These are phyloP conservation scores for Sebastes fasciatus DNA, from an alignment of 2,113 vertebrate genomes.

Conservation along the genomic window DNA sequence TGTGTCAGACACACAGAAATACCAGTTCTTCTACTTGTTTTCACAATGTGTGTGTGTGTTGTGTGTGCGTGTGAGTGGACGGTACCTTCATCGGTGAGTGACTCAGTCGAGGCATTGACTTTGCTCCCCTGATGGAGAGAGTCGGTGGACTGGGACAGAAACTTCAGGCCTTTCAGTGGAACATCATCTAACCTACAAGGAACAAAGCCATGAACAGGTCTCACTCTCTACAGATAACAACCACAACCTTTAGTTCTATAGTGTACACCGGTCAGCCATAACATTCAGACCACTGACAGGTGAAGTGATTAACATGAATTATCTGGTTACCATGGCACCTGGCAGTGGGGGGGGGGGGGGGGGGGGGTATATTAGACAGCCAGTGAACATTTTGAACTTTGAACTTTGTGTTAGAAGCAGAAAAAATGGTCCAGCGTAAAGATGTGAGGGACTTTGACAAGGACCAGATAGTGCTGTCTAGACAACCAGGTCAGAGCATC, in stretches of 20 bases:
- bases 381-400: too few species aligned
- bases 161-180: slow-evolving; percentile 86
- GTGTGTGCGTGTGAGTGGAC: background rate
- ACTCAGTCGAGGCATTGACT: slow-evolving; percentile 93
- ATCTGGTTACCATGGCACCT: too few species aligned
- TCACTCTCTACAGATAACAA: background rate
- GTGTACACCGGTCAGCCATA: background rate
- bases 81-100: slow-evolving; percentile 93
- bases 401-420: too few species aligned
- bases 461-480: too few species aligned
- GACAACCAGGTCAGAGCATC: too few species aligned
- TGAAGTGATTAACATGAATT: too few species aligned
- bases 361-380: too few species aligned
- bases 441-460: too few species aligned
- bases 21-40: background rate
- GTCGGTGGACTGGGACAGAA: slow-evolving; percentile 93
- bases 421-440: too few species aligned
- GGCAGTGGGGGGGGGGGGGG: too few species aligned
- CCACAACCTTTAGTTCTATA: background rate
- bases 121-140: slow-evolving; percentile 91
- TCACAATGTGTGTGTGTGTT: background rate
- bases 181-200: slow-evolving; percentile 87
- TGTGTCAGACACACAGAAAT: background rate
- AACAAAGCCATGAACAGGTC: background rate
- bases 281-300: too few species aligned